Base-by-base conservation (phyloP, 1,140 invertebrate species). In the Aricia agestis region DNA sequence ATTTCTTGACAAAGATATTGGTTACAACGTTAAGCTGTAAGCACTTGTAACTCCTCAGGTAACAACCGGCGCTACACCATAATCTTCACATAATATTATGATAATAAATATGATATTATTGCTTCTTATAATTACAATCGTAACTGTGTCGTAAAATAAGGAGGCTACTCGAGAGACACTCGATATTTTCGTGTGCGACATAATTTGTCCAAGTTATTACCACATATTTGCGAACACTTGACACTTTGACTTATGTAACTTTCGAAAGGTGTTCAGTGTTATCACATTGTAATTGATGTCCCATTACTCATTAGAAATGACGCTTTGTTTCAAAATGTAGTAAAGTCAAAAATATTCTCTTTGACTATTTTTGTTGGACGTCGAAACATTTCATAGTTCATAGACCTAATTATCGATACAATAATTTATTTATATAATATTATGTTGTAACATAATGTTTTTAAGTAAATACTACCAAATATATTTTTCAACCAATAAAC, bases 211-310 rank as follows among this genome's bases (percentile, higher is more conserved):
- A 42, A 36, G 41, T 63, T 42, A 65, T 69, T 69, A 18, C 68
- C 36, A 41, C 59, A 72, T 72, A 72, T 72, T 72, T 72, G 67
- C 67, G 32, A 72, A 58, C 59, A 58, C 71, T 72, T 69, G 67
- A 66, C 71, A 69, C 68, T 69, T 69, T 69, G 59, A 19, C 31
- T 69, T 69, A 69, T 61, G 61, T 42, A 59, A 69, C 59, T 63
- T 63, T 63, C 36, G 68, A 69, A 69, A 69, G 58, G 41, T 68
- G 11, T 25, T 25, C 36, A 5, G 36, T 25, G 25, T 36, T 36
- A 36, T 36, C 36, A 6, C 36, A 6, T 0, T 36, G n/a, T n/a
- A n/a, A 36, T 36, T 36, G 36, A 36, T 52, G 45, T 13, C 13
- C 45, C 45, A 52, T 52, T 52, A 52, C 13, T 10, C 45, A 52